Base-by-base conservation (phyloP, 2,888 invertebrate species). In the Aleiodes testaceus region DNA sequence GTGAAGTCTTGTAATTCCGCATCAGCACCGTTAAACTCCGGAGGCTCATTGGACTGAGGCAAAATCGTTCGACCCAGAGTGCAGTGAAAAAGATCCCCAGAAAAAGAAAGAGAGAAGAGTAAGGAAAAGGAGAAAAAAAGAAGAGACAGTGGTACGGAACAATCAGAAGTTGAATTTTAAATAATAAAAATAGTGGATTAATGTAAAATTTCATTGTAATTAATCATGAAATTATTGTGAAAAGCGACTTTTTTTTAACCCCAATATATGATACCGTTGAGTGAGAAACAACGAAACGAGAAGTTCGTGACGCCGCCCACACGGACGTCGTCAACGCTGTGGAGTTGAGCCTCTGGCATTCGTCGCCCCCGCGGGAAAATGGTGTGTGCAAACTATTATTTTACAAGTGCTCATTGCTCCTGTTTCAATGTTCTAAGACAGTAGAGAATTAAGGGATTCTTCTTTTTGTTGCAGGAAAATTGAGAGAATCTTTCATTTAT, bases 311-410 rank as follows among this genome's bases (percentile, higher is more conserved):
- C 70, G 66, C 66, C 70, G 70, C 70, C 70, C 70, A 71, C 70
- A 71, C 66, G 22, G 42, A 55, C 52, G 65, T 70, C 65, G 69
- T 70, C 55, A 55, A 70, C 36, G 49, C 69, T 20, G 53, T 53
- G 45, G 45, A 45, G 45, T n/a, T n/a, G 50, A 61, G 68, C 68
- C 61, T 67, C 30, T 61, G 64, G 64, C 65, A 52, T 69, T 69
- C 64, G 50, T 70, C 69, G 69, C 55, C 69, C 70, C 73, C 74
- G 74, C 74, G 77, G 74, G 72, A 61, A 75, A 75, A 77, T 78
- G 77, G 71, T 72, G 77, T 74, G 74, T 72, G 66, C 66, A 20
- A 66, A 20, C 59, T 42, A 49, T 53, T 30, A 18, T 42, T 30
- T 45, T 47, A 26, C 65, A 50, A 36, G 26, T 30, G 26, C n/a